Conservation (phyloP, 2,888 invertebrate genomes). For the Sarcophaga variegata region DNA sequence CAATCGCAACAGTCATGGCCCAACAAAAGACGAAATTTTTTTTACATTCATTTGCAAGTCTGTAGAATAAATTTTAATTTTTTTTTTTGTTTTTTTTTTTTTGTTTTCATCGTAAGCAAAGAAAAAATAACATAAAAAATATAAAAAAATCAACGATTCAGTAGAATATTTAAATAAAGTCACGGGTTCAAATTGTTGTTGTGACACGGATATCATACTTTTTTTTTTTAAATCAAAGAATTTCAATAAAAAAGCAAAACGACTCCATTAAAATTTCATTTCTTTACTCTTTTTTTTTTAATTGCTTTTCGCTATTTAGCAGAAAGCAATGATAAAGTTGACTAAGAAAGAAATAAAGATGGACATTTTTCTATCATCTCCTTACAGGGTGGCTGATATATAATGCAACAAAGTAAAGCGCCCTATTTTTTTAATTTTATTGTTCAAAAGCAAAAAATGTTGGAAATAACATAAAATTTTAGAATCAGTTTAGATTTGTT, state of each 20-base stretch:
- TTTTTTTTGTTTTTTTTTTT: neutral
- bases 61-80: neutral
- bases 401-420: no score
- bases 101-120: neutral
- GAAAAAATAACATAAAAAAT: neutral
- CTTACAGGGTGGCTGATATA: no score
- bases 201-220: neutral
- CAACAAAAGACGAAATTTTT: slow-evolving; percentile 3
- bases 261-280: neutral
- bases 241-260: neutral
- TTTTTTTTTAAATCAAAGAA: neutral
- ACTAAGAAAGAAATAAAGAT: no score
- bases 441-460: no score
- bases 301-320: neutral
- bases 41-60: slow-evolving; percentile 13
- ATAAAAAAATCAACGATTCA: neutral
- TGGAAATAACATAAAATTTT: no score
- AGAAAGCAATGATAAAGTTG: no score
- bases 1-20: neutral
- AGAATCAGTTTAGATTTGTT: no score
- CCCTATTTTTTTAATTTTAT: no score
- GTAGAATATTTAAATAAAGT: slow-evolving; percentile 13
- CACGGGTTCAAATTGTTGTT: neutral
- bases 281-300: neutral
- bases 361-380: no score